phyloP scores from a whole-genome alignment of 2,113 vertebrate species.

The Fregetta grallaria region DNA sequence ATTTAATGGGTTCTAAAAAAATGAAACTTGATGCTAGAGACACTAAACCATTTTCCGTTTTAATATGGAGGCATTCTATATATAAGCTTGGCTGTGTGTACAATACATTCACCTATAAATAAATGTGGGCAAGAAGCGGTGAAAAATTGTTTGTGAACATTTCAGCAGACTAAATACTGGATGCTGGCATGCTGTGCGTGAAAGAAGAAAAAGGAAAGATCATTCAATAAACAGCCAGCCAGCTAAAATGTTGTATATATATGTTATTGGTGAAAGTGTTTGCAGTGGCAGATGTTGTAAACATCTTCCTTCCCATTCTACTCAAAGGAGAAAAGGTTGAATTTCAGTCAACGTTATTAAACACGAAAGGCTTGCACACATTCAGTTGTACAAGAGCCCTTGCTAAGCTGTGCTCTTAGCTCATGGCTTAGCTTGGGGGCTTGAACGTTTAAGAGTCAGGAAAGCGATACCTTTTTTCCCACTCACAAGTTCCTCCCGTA shows the following conservation, averaged over 20 bases:
- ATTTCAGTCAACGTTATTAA: not conserved
- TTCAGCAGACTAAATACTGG: conserved; percentile 17
- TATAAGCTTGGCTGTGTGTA: not conserved
- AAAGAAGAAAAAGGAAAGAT: not conserved
- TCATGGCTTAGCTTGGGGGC: not conserved
- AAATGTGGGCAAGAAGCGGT: not conserved
- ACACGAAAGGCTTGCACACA: not conserved
- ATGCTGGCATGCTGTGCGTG: not conserved
- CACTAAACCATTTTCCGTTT: not conserved
- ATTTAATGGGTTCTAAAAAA: conserved; percentile 1
- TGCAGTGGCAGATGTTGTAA: not conserved
- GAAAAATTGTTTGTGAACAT: conserved; percentile 19
- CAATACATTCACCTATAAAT: conserved; percentile 34
- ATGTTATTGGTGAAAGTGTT: not conserved
- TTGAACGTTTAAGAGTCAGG: not conserved
- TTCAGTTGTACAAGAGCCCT: not conserved
- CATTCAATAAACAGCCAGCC: not conserved
- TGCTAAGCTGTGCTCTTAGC: not conserved
- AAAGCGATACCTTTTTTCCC: not conserved
- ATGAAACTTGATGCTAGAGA: not conserved
- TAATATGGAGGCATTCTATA: not conserved
- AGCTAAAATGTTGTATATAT: not conserved
- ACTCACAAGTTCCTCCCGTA: not conserved
- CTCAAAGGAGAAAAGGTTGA: not conserved
- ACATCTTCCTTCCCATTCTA: not conserved